Evolutionary conservation across 2,797 vertebrate genomes (phyloP).

Genomic region (Malacoctenus gilli): DNA sequence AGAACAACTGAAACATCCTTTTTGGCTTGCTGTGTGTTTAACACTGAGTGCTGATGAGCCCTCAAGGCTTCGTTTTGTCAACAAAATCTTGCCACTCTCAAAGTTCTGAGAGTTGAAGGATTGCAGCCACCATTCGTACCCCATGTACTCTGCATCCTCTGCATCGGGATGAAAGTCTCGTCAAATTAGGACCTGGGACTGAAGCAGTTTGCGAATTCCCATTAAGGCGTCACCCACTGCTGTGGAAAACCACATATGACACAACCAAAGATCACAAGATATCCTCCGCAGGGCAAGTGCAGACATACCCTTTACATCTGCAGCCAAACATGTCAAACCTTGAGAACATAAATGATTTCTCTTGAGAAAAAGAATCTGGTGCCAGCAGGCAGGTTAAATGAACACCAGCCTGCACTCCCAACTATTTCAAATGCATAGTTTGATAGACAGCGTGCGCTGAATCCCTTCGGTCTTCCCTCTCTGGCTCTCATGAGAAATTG

Average conservation of each 20-base stretch:
- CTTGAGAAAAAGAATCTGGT: slow-evolving; percentile 10
- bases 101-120: slow-evolving; percentile 6
- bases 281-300: slow-evolving; percentile 36
- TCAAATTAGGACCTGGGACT: slow-evolving; percentile 42
- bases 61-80: no score
- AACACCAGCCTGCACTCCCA: slow-evolving; percentile 1
- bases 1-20: no score
- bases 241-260: slow-evolving; percentile 42
- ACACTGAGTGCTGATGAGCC: no score
- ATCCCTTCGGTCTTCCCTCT: slow-evolving; percentile 3
- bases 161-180: slow-evolving; percentile 19
- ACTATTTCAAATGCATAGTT: slow-evolving; percentile 16
- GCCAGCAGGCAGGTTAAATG: slow-evolving; percentile 15
- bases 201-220: slow-evolving; percentile 34
- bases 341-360: slow-evolving; percentile 21
- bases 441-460: not conserved
- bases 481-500: no score
- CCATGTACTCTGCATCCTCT: no score
- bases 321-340: slow-evolving; percentile 32
- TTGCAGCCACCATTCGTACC: no score
- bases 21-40: no score
- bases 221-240: slow-evolving; percentile 40
- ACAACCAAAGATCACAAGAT: slow-evolving; percentile 35
- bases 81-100: no score
- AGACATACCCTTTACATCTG: slow-evolving; percentile 49